phyloP scores from a whole-genome alignment of 2,113 vertebrate genomes.

The Phoxinus phoxinus region DNA sequence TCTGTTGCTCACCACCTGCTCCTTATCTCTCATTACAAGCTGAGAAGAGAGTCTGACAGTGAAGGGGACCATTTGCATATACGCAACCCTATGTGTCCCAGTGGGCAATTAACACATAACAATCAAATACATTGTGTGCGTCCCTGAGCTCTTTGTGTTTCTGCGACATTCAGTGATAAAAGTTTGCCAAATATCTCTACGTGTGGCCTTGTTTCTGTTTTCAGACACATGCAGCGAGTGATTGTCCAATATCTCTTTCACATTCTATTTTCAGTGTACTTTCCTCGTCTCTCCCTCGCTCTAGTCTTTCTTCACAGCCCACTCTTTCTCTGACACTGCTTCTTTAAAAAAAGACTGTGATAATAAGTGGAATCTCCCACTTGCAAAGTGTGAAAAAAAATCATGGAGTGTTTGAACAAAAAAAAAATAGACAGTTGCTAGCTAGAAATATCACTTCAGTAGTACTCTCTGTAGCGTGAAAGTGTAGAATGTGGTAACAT shows the following conservation, averaged over 20 bases:
- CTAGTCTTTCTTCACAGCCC: conserved; percentile 1
- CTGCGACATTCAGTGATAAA: not conserved
- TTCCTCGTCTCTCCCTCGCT: not conserved
- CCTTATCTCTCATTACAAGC: not conserved
- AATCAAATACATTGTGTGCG: conserved; percentile 11
- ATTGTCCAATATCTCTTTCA: not conserved
- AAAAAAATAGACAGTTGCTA: not conserved
- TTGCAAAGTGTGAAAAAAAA: not conserved
- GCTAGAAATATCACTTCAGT: conserved; percentile 20
- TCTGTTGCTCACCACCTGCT: conserved; percentile 19
- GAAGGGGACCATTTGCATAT: not conserved
- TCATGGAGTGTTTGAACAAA: not conserved
- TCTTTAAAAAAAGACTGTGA: conserved; percentile 5
- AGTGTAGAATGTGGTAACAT: not conserved
- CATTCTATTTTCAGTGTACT: conserved; percentile 3
- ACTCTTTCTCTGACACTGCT: conserved; percentile 6
- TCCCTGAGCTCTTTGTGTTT: conserved; percentile 1
- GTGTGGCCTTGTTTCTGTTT: conserved; percentile 34
- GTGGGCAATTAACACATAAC: not conserved
- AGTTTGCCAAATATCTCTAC: conserved; percentile 22
- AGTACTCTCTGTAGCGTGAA: not conserved
- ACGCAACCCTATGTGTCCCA: conserved; percentile 16
- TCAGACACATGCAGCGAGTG: not conserved
- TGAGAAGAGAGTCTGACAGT: not conserved
- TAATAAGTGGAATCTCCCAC: conserved; percentile 29